Evolutionary conservation across 2,113 vertebrate species (phyloP).

Genomic region (Haliaeetus leucogaster): DNA sequence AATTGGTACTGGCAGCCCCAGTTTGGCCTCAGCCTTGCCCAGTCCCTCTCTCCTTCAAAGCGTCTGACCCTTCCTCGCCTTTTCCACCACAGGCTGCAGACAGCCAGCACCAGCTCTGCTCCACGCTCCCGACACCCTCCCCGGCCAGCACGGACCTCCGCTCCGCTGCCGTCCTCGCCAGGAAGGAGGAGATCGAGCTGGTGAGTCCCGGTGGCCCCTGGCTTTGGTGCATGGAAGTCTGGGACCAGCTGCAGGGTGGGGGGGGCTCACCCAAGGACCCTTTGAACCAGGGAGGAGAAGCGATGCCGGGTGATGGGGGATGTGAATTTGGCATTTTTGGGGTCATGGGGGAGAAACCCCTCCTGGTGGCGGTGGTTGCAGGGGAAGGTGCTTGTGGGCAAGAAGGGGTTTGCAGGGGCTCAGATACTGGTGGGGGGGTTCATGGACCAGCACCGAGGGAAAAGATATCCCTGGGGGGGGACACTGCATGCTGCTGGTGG

Average conservation of each 20-base stretch:
- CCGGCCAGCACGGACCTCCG: neutral
- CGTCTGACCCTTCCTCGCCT: rapidly evolving
- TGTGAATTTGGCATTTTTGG: neutral
- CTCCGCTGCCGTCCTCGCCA: slow-evolving; percentile 5
- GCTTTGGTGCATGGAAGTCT: rapidly evolving
- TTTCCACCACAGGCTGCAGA: neutral
- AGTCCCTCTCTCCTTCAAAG: neutral
- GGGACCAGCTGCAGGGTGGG: rapidly evolving
- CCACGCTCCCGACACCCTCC: rapidly evolving
- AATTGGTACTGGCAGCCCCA: rapidly evolving
- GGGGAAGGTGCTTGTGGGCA: neutral
- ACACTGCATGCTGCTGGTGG: rapidly evolving
- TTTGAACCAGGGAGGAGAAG: neutral
- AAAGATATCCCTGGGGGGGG: neutral
- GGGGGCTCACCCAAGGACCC: neutral
- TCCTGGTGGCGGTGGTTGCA: neutral
- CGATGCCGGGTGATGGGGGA: rapidly evolving
- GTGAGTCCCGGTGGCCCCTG: neutral
- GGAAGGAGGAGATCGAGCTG: slow-evolving; percentile 51
- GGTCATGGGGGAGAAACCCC: neutral
- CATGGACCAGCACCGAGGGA: rapidly evolving
- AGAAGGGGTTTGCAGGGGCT: neutral
- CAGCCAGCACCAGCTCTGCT: rapidly evolving
- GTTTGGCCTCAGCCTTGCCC: neutral
- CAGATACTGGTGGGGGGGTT: rapidly evolving